Evolutionary conservation across 2,113 vertebrate species (phyloP), one percentile per base, ranked within the genome.

Genomic region (Mobula birostris): DNA sequence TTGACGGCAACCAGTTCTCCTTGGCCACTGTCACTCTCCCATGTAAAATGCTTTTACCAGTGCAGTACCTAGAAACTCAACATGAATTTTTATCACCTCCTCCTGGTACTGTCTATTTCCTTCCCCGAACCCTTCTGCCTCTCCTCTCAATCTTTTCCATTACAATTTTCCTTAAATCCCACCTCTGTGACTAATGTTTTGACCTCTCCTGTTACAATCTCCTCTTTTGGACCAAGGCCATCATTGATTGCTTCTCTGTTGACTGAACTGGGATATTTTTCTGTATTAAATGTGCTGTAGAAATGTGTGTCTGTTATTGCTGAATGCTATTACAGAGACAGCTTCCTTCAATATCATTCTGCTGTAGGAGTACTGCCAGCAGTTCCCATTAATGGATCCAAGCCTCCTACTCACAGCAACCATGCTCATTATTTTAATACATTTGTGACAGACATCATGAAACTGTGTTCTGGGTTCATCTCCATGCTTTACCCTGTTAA

Each of bases 331-430:
- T 63, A 32, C 61, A 66, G 61, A 66, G 15, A 32, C 2, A 17
- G n/a, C 85, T 68, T 17, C 61, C 61, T 90, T 90, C 61, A 90
- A 66, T 17, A 90, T 90, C 85, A 32, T 58, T 36, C 7, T 36
- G 15, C 1, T 66, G 61, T 36, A 32, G 29, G 61, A 68, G 29
- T 5, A 14, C 32, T 90, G 85, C 63, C 85, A 90, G 8, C 85
- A 90, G 85, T 15, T 90, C 19, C 85, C 85, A 90, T 90, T 66
- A 32, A 61, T 29, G 66, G 85, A 66, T 58, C 17, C 85, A 90
- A 7, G 29, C 61, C n/a, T 66, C 85, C 61, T 32, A 32, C 61
- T 90, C 85, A 68, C 14, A 32, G 85, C 66, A 36, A 19, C 61
- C 61, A 32, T 32, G 29, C 61, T 90, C 29, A 12, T 88, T 61